phyloP scores from a whole-genome alignment of 1,140 invertebrate species.

The Lycorma delicatula region DNA sequence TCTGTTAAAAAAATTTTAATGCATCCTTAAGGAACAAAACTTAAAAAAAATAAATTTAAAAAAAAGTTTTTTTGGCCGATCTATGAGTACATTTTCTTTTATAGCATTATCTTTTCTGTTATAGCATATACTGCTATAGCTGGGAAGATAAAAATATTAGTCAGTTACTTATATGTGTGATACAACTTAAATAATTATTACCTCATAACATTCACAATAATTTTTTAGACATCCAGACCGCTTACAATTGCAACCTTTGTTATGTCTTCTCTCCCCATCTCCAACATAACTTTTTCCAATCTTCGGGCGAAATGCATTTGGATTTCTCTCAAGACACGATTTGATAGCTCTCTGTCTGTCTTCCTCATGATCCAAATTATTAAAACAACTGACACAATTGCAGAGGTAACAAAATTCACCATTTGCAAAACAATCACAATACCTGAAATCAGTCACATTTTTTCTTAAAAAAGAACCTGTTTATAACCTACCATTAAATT shows the following conservation, averaged over 20 bases:
- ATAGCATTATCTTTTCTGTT: constrained; percentile 5
- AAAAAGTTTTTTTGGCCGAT: too few species aligned
- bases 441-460: constrained; percentile 57
- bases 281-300: constrained; percentile 77
- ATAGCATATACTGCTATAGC: neutral
- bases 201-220: constrained; percentile 99
- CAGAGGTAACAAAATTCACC: constrained; percentile 98
- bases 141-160: constrained; percentile 12
- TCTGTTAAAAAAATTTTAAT: too few species aligned
- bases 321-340: constrained; percentile 88
- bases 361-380: constrained; percentile 94
- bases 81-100: too few species aligned
- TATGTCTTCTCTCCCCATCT: constrained; percentile 72
- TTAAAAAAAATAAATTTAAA: too few species aligned
- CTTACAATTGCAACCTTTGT: constrained; percentile 99
- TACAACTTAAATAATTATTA: constrained; percentile 33
- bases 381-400: constrained; percentile 97
- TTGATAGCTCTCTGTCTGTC: constrained; percentile 89
- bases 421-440: constrained; percentile 99
- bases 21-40: too few species aligned
- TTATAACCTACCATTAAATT: too few species aligned
- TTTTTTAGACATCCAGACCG: constrained; percentile 98
- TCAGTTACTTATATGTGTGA: neutral
- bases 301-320: constrained; percentile 93
- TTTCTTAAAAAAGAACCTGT: too few species aligned